These are phyloP conservation scores for Philhelius pedissequus DNA, from an alignment of 2,888 invertebrate species.

Conservation along the genomic window DNA sequence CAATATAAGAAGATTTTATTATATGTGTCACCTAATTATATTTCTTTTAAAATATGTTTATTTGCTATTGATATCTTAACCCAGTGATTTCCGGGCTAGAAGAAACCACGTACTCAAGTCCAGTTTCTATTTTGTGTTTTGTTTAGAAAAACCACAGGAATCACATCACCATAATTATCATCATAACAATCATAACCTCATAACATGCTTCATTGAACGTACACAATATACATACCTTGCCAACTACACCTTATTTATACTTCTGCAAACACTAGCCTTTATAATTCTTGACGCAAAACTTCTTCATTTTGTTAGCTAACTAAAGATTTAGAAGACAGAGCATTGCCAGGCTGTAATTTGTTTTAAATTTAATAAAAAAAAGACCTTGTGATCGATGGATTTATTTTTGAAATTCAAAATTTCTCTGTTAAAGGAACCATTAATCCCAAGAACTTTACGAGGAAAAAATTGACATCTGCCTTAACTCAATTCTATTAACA, in stretches of 20 bases:
- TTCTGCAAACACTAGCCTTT: background rate
- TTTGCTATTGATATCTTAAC: slow-evolving; percentile 21
- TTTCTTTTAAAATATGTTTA: too few relatives aligned
- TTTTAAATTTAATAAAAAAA: background rate
- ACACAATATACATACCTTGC: slow-evolving; percentile 10
- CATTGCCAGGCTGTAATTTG: background rate
- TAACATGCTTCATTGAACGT: slow-evolving; percentile 60
- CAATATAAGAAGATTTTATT: too few relatives aligned
- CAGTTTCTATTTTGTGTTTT: slow-evolving; percentile 38
- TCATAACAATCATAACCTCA: slow-evolving; percentile 56
- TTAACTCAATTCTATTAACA: too few relatives aligned
- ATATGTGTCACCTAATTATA: too few relatives aligned
- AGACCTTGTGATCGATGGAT: too few relatives aligned
- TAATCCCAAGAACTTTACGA: too few relatives aligned
- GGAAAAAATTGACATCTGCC: too few relatives aligned
- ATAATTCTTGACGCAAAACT: too few relatives aligned
- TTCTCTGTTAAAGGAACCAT: too few relatives aligned
- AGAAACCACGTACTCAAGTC: slow-evolving; percentile 59
- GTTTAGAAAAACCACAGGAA: slow-evolving; percentile 36
- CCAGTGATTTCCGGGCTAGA: slow-evolving; percentile 30
- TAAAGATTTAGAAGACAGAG: background rate
- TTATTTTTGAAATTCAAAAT: too few relatives aligned
- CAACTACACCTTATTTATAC: background rate
- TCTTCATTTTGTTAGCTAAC: background rate
- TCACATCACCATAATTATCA: slow-evolving; percentile 24